These are phyloP conservation scores for Aromia moschata DNA, from an alignment of 2,888 invertebrate genomes.

Conservation along the genomic window DNA sequence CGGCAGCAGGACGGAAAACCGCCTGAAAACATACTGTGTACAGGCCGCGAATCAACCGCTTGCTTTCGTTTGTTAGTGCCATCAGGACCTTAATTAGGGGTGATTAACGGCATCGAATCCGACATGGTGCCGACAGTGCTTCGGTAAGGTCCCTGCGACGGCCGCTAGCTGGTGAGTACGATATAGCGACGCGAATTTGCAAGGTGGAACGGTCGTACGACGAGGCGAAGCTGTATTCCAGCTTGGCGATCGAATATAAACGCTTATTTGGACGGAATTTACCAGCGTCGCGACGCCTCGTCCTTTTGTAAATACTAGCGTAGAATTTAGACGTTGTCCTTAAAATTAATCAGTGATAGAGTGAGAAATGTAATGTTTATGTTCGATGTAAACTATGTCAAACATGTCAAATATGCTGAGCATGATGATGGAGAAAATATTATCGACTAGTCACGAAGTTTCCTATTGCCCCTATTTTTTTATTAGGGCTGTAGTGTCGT, in stretches of 20 bases:
- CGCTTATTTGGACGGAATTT: conserved; percentile 8
- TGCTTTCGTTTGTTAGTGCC: conserved; percentile 36
- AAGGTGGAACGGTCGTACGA: neutral
- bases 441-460: no score
- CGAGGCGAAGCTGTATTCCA: conserved; percentile 2
- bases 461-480: no score
- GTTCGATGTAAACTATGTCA: no score
- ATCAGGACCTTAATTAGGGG: conserved; percentile 17
- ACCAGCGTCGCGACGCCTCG: neutral
- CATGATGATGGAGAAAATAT: no score
- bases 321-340: no score
- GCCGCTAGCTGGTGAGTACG: neutral
- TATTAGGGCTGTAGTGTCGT: no score
- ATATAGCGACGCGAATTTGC: neutral
- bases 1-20: conserved; percentile 49
- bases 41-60: conserved; percentile 47
- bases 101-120: neutral
- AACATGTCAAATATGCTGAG: no score
- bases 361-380: no score
- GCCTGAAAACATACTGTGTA: conserved; percentile 48
- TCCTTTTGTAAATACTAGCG: no score
- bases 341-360: no score
- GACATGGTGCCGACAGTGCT: conserved; percentile 17
- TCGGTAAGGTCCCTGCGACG: conserved; percentile 2
- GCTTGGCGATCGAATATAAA: conserved; percentile 19